phyloP scores from a whole-genome alignment of 2,113 vertebrate genomes.

The Pseudopodoces humilis region DNA sequence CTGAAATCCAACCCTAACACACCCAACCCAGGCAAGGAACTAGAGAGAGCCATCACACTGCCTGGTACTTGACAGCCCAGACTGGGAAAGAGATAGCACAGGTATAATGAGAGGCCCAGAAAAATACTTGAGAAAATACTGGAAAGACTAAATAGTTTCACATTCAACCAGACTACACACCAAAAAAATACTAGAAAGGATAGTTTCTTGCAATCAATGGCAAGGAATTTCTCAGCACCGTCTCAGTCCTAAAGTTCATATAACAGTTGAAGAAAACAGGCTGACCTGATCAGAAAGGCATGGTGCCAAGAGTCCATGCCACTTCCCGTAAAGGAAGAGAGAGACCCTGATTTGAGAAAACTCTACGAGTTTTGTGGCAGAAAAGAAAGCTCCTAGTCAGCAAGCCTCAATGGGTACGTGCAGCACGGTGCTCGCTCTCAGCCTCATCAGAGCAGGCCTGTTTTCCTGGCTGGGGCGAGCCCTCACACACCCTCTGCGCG shows the following conservation, averaged over 20 bases:
- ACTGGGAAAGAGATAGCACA: neutral
- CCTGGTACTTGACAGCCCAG: neutral
- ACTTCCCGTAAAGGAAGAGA: neutral
- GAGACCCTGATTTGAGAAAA: neutral
- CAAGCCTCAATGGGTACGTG: too few relatives aligned
- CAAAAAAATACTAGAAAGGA: neutral
- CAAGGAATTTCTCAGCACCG: neutral
- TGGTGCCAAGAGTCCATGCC: rapidly evolving
- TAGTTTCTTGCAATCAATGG: neutral
- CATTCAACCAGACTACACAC: neutral
- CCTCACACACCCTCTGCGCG: neutral
- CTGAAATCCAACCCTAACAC: neutral
- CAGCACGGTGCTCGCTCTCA: rapidly evolving
- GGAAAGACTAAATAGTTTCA: neutral
- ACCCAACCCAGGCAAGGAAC: neutral
- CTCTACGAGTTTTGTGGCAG: rapidly evolving
- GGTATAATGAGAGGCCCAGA: rapidly evolving
- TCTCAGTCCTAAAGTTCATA: rapidly evolving
- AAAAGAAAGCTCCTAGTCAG: neutral
- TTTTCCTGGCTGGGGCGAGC: rapidly evolving
- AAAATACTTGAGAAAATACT: neutral
- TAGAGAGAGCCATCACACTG: neutral
- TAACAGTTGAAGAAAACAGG: neutral
- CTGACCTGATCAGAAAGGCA: neutral
- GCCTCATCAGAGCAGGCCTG: neutral